A percentile compares a stretch with the other conserved stretches of the same genome.
Evolutionary conservation across 2,888 invertebrate species (phyloP).

Genomic region (Cephus runcator): DNA sequence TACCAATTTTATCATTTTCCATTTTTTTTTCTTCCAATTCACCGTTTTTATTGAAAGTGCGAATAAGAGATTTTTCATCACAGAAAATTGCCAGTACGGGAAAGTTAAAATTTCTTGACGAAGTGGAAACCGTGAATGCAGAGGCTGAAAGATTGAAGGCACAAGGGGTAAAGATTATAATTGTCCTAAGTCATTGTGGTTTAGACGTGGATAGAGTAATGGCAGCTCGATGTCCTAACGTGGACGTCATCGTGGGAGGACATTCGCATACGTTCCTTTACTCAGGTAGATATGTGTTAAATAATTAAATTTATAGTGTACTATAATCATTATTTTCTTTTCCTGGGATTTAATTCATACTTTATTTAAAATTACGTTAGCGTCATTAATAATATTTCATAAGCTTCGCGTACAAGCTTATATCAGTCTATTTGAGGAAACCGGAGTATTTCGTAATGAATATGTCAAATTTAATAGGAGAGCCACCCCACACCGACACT

Average conservation of each 20-base stretch:
- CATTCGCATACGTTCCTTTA: conserved; percentile 86
- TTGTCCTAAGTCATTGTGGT: conserved; percentile 87
- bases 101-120: conserved; percentile 76
- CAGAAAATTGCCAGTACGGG: conserved; percentile 77
- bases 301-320: neutral
- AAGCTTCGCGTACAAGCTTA: neutral
- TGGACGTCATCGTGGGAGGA: conserved; percentile 87
- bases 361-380: neutral
- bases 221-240: conserved; percentile 73
- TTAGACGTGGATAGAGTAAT: conserved; percentile 75
- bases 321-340: conserved; percentile 2
- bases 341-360: neutral
- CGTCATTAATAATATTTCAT: neutral
- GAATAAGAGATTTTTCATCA: conserved; percentile 12
- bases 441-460: neutral
- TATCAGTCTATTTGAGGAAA: neutral
- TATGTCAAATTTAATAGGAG: conserved; percentile 32
- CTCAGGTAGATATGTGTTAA: conserved; percentile 58
- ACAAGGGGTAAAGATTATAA: conserved; percentile 79
- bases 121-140: conserved; percentile 73
- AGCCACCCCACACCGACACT: conserved; percentile 60
- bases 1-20: conserved; percentile 17
- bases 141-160: conserved; percentile 74
- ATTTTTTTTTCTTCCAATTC: neutral
- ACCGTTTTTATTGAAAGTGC: neutral